Evolutionary conservation across 2,113 vertebrate genomes (phyloP), one percentile per base, ranked within the genome.

Genomic region (Gnathonemus longibarbis): DNA sequence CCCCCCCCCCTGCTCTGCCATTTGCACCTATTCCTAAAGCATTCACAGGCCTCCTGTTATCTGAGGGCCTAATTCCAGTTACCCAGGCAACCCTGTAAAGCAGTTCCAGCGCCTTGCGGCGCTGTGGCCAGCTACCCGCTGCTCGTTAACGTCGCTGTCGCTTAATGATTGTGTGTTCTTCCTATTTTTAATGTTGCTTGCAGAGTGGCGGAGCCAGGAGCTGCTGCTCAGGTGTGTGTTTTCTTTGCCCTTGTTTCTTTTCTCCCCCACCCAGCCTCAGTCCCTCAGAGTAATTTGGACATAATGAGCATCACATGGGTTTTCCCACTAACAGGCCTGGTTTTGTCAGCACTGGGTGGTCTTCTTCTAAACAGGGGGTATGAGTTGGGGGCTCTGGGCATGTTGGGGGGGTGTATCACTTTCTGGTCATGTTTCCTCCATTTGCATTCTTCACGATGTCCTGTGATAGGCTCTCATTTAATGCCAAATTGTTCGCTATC

Each of bases 1-100:
- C 1, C 1, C 31, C 46, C 19, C 42, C 21, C 39, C 48, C 17
- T 0, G 10, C 24, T 46, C 66, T 35, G n/a, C 77, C 45, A 17
- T 42, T 88, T 45, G 83, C 90, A 50, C 85, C 86, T 88, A 50
- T 56, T 83, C 86, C 42, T 35, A 74, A 39, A 84, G 53, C 90
- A 49, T 90, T 80, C 19, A n/a, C 46, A 42, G 77, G 50, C 21
- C 39, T 62, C 89, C 77, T 58, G 80, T 89, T 84, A 84, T 89
- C 89, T 77, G 13, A 46, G 24, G 53, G 52, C 56, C 50, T 90
- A 88, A 84, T 88, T 88, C 87, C 74, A 84, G 90, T 90, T 90
- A 58, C 87, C 87, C 11, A 24, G 90, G 90, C 74, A 90, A 90
- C 90, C 74, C 48, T 88, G 48, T 53, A 87, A 46, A 83, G 50